Conservation (phyloP, 1,140 invertebrate species). For the Zophobas atratus region DNA sequence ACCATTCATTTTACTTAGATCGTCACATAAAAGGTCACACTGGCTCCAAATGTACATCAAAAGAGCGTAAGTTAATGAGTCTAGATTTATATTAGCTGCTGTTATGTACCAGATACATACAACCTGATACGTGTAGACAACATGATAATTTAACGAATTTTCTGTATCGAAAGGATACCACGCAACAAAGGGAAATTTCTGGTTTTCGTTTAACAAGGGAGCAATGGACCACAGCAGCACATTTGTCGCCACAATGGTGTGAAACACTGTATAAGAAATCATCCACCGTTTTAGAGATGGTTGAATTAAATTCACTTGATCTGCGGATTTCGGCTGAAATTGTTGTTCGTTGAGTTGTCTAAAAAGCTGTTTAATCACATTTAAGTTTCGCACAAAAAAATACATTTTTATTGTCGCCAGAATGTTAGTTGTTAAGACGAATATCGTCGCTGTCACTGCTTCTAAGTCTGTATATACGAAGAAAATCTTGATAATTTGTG, state of each 20-base stretch:
- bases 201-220: constrained; percentile 6
- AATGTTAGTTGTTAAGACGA: constrained; percentile 12
- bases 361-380: neutral
- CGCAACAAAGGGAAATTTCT: constrained; percentile 13
- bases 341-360: neutral
- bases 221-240: constrained; percentile 5
- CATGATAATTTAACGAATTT: constrained; percentile 9
- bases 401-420: neutral
- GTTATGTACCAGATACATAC: constrained; percentile 8
- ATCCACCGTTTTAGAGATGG: neutral
- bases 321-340: neutral
- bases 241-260: neutral
- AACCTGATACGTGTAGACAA: constrained; percentile 24
- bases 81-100: constrained; percentile 19
- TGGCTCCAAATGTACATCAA: constrained; percentile 15
- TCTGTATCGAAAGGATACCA: constrained; percentile 24
- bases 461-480: constrained; percentile 12
- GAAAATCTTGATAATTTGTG: constrained; percentile 4
- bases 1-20: neutral
- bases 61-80: constrained; percentile 1
- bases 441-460: neutral
- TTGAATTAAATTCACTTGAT: neutral
- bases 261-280: neutral
- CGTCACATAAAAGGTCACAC: constrained; percentile 29
- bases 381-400: constrained; percentile 9